Evolutionary conservation across 2,888 invertebrate genomes (phyloP).

Genomic region (Caenorhabditis macrosperma): DNA sequence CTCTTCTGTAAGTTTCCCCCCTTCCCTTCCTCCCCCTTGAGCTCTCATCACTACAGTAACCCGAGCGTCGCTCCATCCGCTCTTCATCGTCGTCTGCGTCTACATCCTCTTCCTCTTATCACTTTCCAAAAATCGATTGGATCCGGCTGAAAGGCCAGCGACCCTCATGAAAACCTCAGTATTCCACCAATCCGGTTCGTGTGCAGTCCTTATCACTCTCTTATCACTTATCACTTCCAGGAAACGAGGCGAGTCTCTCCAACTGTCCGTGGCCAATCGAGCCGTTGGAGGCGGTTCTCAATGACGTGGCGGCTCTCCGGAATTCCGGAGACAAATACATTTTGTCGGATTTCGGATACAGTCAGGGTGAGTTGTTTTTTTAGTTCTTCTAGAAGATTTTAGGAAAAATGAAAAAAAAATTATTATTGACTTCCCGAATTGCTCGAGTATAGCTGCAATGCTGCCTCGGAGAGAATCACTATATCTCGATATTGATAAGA

Average conservation of each 20-base stretch:
- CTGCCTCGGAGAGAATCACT: too few species aligned
- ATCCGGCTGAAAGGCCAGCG: conserved; percentile 11
- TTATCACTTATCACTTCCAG: conserved; percentile 28
- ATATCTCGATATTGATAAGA: too few species aligned
- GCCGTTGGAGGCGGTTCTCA: conserved; percentile 9
- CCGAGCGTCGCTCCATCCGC: conserved; percentile 15
- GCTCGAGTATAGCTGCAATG: too few species aligned
- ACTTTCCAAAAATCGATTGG: conserved; percentile 16
- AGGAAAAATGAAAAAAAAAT: too few species aligned
- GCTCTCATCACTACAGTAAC: conserved; percentile 25
- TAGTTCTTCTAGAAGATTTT: conserved; percentile 4
- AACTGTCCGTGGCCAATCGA: conserved; percentile 45
- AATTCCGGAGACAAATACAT: conserved; percentile 26
- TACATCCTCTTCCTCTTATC: conserved; percentile 35
- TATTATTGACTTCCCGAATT: too few species aligned
- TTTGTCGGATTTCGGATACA: conserved; percentile 49
- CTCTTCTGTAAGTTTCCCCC: too few species aligned
- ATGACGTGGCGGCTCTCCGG: conserved; percentile 6
- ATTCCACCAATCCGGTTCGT: conserved; percentile 44
- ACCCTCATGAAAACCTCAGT: conserved; percentile 28
- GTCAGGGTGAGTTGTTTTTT: conserved; percentile 39
- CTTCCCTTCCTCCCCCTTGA: background rate
- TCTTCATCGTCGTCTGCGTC: conserved; percentile 27
- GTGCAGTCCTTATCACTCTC: too few species aligned
- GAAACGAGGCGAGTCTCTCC: conserved; percentile 40